These are phyloP conservation scores for Anser cygnoides DNA, from an alignment of 2,113 vertebrate genomes.

Conservation along the genomic window DNA sequence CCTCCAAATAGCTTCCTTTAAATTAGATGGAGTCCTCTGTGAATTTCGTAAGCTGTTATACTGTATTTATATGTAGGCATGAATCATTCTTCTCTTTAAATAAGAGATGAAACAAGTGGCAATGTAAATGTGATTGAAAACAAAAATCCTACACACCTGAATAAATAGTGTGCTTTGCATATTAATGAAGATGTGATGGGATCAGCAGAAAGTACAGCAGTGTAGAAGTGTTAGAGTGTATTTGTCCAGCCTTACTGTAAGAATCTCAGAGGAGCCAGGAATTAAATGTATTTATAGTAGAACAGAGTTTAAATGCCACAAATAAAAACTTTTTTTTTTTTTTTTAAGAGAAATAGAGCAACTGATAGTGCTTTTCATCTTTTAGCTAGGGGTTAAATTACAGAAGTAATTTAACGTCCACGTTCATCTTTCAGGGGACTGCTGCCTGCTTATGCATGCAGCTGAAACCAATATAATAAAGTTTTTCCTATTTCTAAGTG, in stretches of 20 bases:
- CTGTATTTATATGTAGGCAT: conserved; percentile 1
- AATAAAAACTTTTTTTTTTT: not conserved
- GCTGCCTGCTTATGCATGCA: not conserved
- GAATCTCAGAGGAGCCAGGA: not conserved
- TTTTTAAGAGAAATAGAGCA: not conserved
- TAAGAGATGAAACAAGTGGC: conserved; percentile 4
- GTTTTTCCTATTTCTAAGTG: not conserved
- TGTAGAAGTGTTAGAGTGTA: not conserved
- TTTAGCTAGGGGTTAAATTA: not conserved
- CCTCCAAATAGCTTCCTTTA: not conserved
- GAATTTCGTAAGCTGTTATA: not conserved
- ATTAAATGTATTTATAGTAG: not conserved
- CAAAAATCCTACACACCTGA: not conserved
- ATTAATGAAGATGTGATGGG: not conserved
- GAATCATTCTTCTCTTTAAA: not conserved
- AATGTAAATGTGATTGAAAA: conserved; percentile 15
- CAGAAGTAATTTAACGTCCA: not conserved
- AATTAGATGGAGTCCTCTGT: not conserved
- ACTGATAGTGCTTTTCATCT: not conserved
- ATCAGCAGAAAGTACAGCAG: not conserved
- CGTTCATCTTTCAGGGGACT: not conserved
- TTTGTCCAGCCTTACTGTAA: not conserved
- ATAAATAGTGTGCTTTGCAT: conserved; percentile 11
- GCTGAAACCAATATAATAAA: not conserved
- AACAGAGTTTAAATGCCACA: not conserved